A percentile compares a stretch with the other conserved stretches of the same genome.
Conservation (phyloP, 2,113 vertebrate species). For the Mesitornis unicolor region DNA sequence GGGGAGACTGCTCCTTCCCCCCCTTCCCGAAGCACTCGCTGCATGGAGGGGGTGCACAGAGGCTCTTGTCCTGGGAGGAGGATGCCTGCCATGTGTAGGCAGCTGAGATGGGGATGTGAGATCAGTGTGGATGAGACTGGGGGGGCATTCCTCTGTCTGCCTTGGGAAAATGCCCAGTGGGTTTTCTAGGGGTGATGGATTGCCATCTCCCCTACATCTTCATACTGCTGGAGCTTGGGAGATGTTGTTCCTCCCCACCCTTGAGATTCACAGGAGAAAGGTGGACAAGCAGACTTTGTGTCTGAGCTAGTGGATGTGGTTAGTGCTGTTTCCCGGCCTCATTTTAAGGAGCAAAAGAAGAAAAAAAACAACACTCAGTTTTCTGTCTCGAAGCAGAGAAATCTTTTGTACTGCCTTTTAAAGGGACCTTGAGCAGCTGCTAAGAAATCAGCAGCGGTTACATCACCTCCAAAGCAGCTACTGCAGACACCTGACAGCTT, state of each 20-base stretch:
- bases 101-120: not conserved
- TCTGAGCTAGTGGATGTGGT: not conserved
- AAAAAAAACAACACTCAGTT: not conserved
- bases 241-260: accelerated
- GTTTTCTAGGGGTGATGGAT: too few relatives aligned
- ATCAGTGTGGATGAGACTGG: not conserved
- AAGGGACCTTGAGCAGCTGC: conserved; percentile 13
- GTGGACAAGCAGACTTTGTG: not conserved
- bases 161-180: not conserved
- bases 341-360: not conserved
- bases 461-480: not conserved
- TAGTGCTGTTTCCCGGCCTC: not conserved
- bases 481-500: conserved; percentile 15
- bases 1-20: not conserved
- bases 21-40: not conserved
- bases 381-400: not conserved
- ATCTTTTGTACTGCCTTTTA: conserved; percentile 45
- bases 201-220: not conserved
- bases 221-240: not conserved
- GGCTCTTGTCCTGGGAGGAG: not conserved
- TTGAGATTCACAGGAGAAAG: not conserved
- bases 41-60: not conserved
- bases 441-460: not conserved
- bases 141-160: not conserved
- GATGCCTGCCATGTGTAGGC: not conserved